Percentiles rank a stretch among this genome's conserved stretches.
These are phyloP conservation scores for Aphis craccivora DNA, from an alignment of 1,140 invertebrate genomes.

Conservation along the genomic window DNA sequence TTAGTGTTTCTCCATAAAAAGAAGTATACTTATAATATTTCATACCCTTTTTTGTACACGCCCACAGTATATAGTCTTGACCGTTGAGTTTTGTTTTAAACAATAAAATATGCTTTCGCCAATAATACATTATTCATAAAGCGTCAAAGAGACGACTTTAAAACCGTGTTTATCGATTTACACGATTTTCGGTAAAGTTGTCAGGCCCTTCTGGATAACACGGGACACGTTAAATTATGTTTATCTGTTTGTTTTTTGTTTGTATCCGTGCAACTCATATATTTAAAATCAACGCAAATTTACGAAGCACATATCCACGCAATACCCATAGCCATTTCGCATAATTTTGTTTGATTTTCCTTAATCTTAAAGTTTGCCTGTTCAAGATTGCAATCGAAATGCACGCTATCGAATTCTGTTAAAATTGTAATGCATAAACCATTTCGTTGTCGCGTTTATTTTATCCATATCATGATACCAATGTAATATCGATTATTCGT, in stretches of 20 bases:
- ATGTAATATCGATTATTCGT: background rate
- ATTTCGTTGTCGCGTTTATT: background rate
- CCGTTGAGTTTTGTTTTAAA: background rate
- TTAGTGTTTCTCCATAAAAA: background rate
- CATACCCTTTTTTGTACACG: background rate
- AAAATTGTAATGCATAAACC: background rate
- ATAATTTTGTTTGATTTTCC: background rate
- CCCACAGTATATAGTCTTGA: background rate
- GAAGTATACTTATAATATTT: background rate
- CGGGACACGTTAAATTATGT: background rate
- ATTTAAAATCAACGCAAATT: background rate
- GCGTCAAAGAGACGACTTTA: background rate
- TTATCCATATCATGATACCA: background rate
- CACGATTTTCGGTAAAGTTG: background rate
- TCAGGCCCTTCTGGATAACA: background rate
- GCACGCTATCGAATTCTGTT: background rate
- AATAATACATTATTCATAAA: constrained; percentile 32
- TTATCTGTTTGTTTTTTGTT: background rate
- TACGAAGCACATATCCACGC: background rate
- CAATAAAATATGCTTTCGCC: background rate
- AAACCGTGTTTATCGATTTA: constrained; percentile 33
- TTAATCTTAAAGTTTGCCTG: background rate
- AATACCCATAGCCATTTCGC: background rate
- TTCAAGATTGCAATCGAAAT: background rate
- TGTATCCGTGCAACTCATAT: background rate